phyloP scores from a whole-genome alignment of 2,888 invertebrate species.

The Chelonus formosanus region DNA sequence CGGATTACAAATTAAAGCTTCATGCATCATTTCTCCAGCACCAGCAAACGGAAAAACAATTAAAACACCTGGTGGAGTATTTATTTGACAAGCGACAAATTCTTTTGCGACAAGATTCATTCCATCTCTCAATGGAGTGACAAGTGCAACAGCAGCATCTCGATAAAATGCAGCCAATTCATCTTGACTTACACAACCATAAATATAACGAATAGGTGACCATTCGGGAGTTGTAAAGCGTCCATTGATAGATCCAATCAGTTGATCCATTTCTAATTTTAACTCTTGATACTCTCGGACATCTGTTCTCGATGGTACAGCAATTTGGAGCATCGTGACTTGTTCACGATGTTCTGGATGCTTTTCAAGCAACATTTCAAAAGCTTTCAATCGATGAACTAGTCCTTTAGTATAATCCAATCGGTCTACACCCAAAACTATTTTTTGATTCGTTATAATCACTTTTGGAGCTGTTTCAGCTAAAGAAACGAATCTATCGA shows the following conservation, averaged over 20 bases:
- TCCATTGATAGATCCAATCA: conserved; percentile 88
- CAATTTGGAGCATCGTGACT: conserved; percentile 80
- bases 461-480: conserved; percentile 74
- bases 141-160: conserved; percentile 86
- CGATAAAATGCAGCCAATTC: conserved; percentile 87
- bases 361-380: conserved; percentile 81
- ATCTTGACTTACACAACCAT: conserved; percentile 86
- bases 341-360: conserved; percentile 88
- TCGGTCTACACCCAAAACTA: conserved; percentile 87
- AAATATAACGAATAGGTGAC: conserved; percentile 91
- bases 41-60: conserved; percentile 92
- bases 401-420: conserved; percentile 92
- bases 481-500: conserved; percentile 83
- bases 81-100: conserved; percentile 91
- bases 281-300: conserved; percentile 90
- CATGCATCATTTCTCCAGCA: conserved; percentile 93
- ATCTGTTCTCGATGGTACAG: conserved; percentile 89
- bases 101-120: conserved; percentile 95
- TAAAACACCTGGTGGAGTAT: conserved; percentile 83
- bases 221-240: conserved; percentile 90
- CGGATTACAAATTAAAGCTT: conserved; percentile 88
- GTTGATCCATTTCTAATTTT: conserved; percentile 89
- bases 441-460: conserved; percentile 78
- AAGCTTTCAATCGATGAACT: conserved; percentile 83
- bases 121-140: conserved; percentile 87